These are phyloP conservation scores for Meganola albula DNA, from an alignment of 2,888 invertebrate genomes.

Conservation along the genomic window DNA sequence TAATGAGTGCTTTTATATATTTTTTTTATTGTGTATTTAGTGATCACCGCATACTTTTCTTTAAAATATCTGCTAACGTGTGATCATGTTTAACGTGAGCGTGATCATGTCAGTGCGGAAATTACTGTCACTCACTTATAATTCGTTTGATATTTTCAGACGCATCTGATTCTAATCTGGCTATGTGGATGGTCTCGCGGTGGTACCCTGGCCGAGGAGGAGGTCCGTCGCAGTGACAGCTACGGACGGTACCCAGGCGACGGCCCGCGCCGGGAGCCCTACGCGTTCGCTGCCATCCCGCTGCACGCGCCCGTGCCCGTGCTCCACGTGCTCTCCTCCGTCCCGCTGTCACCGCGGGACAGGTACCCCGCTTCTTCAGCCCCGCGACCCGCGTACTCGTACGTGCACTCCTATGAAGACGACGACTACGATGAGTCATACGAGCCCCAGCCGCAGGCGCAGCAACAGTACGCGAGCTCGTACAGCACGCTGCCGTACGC, in stretches of 20 bases:
- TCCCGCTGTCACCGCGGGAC: conserved; percentile 26
- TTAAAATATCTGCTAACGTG: no score
- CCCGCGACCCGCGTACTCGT: conserved; percentile 28
- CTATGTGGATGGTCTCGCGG: conserved; percentile 26
- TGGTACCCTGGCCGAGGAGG: conserved; percentile 31
- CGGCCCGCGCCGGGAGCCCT: conserved; percentile 41
- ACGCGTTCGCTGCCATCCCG: conserved; percentile 54
- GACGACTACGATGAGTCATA: conserved; percentile 18
- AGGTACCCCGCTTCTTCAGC: conserved; percentile 29
- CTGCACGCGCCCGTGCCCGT: conserved; percentile 54
- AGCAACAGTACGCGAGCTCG: conserved; percentile 10
- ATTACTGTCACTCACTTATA: no score
- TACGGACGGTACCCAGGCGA: conserved; percentile 38
- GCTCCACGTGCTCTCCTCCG: conserved; percentile 42
- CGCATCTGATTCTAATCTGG: conserved; percentile 35
- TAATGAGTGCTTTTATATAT: neutral
- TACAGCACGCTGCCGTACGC: conserved; percentile 12
- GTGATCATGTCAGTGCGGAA: no score
- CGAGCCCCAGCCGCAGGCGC: conserved; percentile 12
- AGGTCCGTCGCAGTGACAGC: conserved; percentile 36
- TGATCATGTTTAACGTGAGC: no score
- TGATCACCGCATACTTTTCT: no score
- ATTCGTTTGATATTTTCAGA: conserved; percentile 37
- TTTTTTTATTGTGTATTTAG: no score
- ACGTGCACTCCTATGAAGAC: conserved; percentile 17